Base-by-base conservation (phyloP, 2,888 invertebrate genomes). In the Smittia aterrima region DNA sequence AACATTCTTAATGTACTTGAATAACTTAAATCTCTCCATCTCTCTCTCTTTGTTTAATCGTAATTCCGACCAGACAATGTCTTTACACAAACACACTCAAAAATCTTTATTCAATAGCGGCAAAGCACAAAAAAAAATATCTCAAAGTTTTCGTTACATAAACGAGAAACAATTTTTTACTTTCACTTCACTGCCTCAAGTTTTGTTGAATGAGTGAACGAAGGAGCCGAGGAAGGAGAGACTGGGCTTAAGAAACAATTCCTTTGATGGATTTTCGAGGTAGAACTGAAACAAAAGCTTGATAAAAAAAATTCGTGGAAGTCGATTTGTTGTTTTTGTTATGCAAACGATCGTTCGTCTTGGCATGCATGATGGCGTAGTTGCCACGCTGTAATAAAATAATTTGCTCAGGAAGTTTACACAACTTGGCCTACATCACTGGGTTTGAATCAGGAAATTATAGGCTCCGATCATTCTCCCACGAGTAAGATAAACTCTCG, bases 61-160 rank as follows among this genome's bases (percentile, higher is more conserved):
- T 1, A 47, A n/a, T n/a, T 6, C 11, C 16, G 58, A 18, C 58
- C 16, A 58, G 58, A 58, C 58, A 58, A 47, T 58, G 18, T 58
- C 58, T 58, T 22, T 7, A 38, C 38, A 20, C 22, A 4, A 16
- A 9, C 22, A 58, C 22, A 22, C 47, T 20, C 58, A 58, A 1
- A 18, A n/a, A 18, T 6, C 58, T 18, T 58, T n/a, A n/a, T 9
- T 58, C 16, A 66, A 27, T 38, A 1, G 20, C 32, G 38, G 32
- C 66, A n/a, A 24, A 22, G 32, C 9, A 67, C 38, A 41, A 67
- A 32, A 41, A 41, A 40, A 67, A 70, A 70, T 25, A 70, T 70
- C 53, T 70, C 53, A 70, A 47, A 70, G 70, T 40, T 53, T 70
- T 70, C 47, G 25, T 70, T 47, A 70, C 53, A 53, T 70, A 70